These are phyloP conservation scores for Thalassophryne amazonica DNA, from an alignment of 2,797 vertebrate species.

Conservation along the genomic window DNA sequence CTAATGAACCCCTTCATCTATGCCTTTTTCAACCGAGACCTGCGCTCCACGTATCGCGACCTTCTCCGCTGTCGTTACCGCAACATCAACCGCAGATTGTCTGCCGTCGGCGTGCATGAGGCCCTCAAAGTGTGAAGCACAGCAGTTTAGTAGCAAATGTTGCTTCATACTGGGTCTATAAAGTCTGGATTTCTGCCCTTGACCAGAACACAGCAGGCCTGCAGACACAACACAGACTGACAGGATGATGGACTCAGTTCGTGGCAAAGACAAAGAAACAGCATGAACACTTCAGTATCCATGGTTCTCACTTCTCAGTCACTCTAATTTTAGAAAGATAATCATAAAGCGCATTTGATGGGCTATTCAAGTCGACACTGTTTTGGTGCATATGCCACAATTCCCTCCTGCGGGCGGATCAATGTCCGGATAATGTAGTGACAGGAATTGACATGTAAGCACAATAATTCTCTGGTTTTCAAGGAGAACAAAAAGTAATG, in stretches of 20 bases:
- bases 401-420: conserved; percentile 34
- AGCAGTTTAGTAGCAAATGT: background rate
- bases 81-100: conserved; percentile 83
- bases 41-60: conserved; percentile 81
- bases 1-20: conserved; percentile 86
- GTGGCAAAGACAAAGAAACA: conserved; percentile 33
- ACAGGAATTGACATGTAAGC: conserved; percentile 45
- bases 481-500: conserved; percentile 22
- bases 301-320: conserved; percentile 57
- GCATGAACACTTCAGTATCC: conserved; percentile 44
- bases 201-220: conserved; percentile 30
- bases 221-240: conserved; percentile 56
- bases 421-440: conserved; percentile 31
- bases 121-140: conserved; percentile 72
- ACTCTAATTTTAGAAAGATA: conserved; percentile 65
- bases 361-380: conserved; percentile 51
- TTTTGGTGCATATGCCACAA: conserved; percentile 56
- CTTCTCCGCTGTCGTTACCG: conserved; percentile 82
- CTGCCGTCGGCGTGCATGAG: conserved; percentile 82
- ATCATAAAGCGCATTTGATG: conserved; percentile 49
- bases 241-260: conserved; percentile 32
- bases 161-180: background rate
- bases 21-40: conserved; percentile 83
- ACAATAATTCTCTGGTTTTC: conserved; percentile 37
- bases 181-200: background rate